Evolutionary conservation across 1,140 invertebrate genomes (phyloP).

Genomic region (Sesamia nonagrioides): DNA sequence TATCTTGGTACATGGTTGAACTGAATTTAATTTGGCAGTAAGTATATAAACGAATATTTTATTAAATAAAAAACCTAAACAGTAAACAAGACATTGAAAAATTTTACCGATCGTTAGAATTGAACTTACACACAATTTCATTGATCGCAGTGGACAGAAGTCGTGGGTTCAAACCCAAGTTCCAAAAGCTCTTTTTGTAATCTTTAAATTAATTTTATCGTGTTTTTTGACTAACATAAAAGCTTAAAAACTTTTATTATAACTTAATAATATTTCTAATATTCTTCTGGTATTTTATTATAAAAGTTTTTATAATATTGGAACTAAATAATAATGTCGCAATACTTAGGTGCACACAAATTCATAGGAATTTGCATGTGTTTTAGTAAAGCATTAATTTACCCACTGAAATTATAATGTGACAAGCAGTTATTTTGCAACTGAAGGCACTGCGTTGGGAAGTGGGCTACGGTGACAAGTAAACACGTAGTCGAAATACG

Average conservation of each 20-base stretch:
- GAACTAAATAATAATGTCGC: conserved; percentile 52
- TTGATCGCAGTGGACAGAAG: not conserved
- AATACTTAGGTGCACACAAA: conserved; percentile 65
- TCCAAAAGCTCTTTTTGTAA: not conserved
- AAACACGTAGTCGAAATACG: not conserved
- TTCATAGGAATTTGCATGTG: conserved; percentile 64
- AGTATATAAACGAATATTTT: too few relatives aligned
- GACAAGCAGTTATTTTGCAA: conserved; percentile 51
- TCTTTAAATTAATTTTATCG: not conserved
- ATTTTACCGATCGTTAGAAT: not conserved
- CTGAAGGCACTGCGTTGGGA: conserved; percentile 59
- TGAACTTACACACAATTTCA: not conserved
- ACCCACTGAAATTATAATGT: conserved; percentile 56
- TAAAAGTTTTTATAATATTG: not conserved
- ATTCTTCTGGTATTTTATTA: not conserved
- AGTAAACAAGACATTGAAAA: not conserved
- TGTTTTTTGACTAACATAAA: not conserved
- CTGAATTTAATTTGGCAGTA: too few relatives aligned
- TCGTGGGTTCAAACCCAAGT: conserved; percentile 5
- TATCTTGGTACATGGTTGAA: too few relatives aligned
- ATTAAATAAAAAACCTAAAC: not conserved
- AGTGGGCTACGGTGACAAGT: conserved; percentile 44
- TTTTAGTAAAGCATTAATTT: conserved; percentile 62
- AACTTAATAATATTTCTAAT: not conserved
- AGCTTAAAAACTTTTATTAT: not conserved